A percentile compares a stretch with the other conserved stretches of the same genome.
These are phyloP conservation scores for Pyrrhosoma nymphula DNA, from an alignment of 2,888 invertebrate genomes.

Conservation along the genomic window DNA sequence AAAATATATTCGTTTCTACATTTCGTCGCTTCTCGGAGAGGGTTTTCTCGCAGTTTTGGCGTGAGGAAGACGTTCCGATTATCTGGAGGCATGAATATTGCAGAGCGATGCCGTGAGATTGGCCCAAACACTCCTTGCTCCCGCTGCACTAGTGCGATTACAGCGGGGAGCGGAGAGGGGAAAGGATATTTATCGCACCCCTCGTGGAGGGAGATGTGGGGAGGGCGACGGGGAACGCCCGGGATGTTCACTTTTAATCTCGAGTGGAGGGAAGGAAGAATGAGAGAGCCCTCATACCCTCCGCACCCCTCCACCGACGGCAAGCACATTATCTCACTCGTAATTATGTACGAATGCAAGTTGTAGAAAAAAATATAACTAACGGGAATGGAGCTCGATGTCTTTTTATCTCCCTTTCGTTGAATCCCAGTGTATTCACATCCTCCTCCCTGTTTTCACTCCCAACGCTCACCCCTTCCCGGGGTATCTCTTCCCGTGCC, in stretches of 20 bases:
- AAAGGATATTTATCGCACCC: background rate
- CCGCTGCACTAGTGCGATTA: background rate
- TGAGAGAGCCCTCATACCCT: background rate
- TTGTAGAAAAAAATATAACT: background rate
- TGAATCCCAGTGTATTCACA: background rate
- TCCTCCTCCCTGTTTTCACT: background rate
- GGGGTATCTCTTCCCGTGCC: background rate
- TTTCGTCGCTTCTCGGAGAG: too few relatives aligned
- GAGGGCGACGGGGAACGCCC: background rate
- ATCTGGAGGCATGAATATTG: constrained; percentile 5
- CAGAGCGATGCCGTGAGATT: background rate
- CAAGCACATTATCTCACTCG: constrained; percentile 28
- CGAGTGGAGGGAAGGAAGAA: background rate
- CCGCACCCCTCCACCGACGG: background rate
- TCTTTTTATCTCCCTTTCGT: background rate
- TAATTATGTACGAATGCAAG: constrained; percentile 48
- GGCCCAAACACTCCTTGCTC: constrained; percentile 42
- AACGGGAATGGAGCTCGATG: background rate
- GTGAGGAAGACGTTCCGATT: background rate
- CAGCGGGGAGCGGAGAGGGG: background rate
- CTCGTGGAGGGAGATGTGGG: background rate
- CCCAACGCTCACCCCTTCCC: background rate
- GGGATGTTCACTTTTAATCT: background rate
- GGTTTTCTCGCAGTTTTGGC: background rate
- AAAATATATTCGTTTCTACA: too few relatives aligned